phyloP scores from a whole-genome alignment of 2,888 invertebrate genomes.

The Exocentrus adspersus region DNA sequence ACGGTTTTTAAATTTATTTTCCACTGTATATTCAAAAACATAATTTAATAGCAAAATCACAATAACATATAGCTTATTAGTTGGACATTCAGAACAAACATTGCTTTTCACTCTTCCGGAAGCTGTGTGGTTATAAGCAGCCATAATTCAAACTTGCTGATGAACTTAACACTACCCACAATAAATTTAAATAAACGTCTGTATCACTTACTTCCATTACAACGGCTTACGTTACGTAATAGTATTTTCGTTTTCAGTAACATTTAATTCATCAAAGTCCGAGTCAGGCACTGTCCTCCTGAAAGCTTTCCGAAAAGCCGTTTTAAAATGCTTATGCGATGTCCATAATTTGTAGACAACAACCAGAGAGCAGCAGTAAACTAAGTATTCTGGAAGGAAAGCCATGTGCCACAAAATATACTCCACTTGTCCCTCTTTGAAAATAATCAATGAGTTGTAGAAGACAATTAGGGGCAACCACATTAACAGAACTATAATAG shows the following conservation, averaged over 20 bases:
- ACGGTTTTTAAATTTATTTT: too few relatives aligned
- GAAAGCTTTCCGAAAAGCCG: conserved; percentile 34
- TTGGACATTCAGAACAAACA: too few relatives aligned
- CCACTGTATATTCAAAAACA: too few relatives aligned
- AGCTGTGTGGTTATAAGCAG: too few relatives aligned
- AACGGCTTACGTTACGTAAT: conserved; percentile 8
- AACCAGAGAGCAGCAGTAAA: conserved; percentile 31
- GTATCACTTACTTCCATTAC: background rate
- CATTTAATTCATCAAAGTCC: conserved; percentile 36
- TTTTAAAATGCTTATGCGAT: conserved; percentile 32
- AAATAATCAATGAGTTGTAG: conserved; percentile 33
- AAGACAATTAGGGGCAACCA: conserved; percentile 37
- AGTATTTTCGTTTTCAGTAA: conserved; percentile 4
- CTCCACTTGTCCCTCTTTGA: conserved; percentile 25
- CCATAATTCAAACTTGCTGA: background rate
- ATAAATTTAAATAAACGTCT: conserved; percentile 6
- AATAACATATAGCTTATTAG: too few relatives aligned
- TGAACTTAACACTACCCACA: background rate
- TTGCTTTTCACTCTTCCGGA: too few relatives aligned
- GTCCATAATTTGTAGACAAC: conserved; percentile 32
- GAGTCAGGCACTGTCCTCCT: conserved; percentile 23
- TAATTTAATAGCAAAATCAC: too few relatives aligned
- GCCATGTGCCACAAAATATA: conserved; percentile 36
- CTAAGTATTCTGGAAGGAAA: conserved; percentile 39
- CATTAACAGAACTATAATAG: conserved; percentile 24